Evolutionary conservation across 1,140 invertebrate species (phyloP).

Genomic region (Drosophila bocki): DNA sequence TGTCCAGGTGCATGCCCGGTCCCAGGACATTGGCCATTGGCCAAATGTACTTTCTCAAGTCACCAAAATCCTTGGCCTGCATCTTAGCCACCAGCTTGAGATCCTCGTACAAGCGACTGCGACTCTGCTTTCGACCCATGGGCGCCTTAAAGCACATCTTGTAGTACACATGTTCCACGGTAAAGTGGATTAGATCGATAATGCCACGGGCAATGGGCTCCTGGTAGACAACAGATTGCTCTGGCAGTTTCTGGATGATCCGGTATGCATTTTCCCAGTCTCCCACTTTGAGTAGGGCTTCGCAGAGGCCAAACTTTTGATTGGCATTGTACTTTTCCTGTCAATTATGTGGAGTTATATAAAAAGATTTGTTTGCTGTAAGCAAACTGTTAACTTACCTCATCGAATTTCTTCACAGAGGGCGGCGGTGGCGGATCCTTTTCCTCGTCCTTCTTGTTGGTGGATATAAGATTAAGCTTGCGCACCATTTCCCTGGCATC

Average conservation of each 20-base stretch:
- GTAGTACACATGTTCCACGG: constrained; percentile 95
- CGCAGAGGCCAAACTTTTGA: constrained; percentile 97
- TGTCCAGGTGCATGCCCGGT: constrained; percentile 94
- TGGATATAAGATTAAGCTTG: constrained; percentile 94
- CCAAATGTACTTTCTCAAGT: constrained; percentile 91
- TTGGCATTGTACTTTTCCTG: constrained; percentile 90
- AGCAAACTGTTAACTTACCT: constrained; percentile 41
- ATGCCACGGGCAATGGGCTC: constrained; percentile 92
- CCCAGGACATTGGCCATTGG: constrained; percentile 96
- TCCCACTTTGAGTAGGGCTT: constrained; percentile 94
- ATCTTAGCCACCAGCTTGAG: constrained; percentile 65
- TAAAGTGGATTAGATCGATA: constrained; percentile 92
- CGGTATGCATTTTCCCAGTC: constrained; percentile 94
- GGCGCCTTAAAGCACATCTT: constrained; percentile 87
- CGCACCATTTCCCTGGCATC: constrained; percentile 95
- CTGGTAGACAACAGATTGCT: constrained; percentile 92
- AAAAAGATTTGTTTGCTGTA: not conserved
- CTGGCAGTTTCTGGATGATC: constrained; percentile 93
- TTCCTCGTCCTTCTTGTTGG: constrained; percentile 93
- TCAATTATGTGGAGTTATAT: not conserved
- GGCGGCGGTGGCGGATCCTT: constrained; percentile 88
- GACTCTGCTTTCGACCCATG: constrained; percentile 51
- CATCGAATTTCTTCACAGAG: constrained; percentile 89
- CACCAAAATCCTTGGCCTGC: constrained; percentile 87
- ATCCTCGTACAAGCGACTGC: constrained; percentile 67